Base-by-base conservation (phyloP, 2,113 vertebrate genomes). In the Lepisosteus osseus region DNA sequence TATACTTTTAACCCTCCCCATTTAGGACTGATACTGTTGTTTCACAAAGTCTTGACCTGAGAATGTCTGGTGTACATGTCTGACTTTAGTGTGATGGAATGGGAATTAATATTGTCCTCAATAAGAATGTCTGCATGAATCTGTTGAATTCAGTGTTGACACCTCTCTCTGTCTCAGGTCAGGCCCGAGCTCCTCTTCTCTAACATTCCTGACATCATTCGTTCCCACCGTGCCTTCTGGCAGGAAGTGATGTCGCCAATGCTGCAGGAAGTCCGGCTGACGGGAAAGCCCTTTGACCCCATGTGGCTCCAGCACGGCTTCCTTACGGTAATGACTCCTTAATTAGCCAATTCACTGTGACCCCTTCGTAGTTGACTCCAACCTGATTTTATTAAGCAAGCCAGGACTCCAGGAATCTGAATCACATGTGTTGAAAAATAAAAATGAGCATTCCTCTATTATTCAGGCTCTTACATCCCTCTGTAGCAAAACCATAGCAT, bases 171-270 rank as follows among this genome's bases (percentile, higher is more conserved):
- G 13, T 68, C 47, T 61, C 77, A 92, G 91, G 87, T 94, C 62
- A 85, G 84, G 3, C 84, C 83, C 2, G 78, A 88, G 72, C 78
- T 70, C 44, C 86, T 95, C 5, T 94, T 94, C 81, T 93, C 85
- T 69, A 92, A 91, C 79, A 79, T 95, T 15, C 81, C 89, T 54
- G 83, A 77, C 68, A 86, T 95, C 78, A 83, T 94, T 69, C 69
- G 59, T 0, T 83, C 85, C 17, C 94, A 95, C 72, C 84, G 66
- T 70, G 78, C 74, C 7, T 94, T 95, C 78, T 95, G 93, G 94
- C 80, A 89, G 63, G 90, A 95, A 51, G 91, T 93, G 68, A 78
- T 95, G 45, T 86, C 79, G 17, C 94, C 93, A 3, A 85, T 88
- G 83, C 79, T 95, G 57, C 61, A 82, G 44, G 78, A 90, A 54